Base-by-base conservation (phyloP, 2,113 vertebrate genomes). In the Brachionichthys hirsutus region DNA sequence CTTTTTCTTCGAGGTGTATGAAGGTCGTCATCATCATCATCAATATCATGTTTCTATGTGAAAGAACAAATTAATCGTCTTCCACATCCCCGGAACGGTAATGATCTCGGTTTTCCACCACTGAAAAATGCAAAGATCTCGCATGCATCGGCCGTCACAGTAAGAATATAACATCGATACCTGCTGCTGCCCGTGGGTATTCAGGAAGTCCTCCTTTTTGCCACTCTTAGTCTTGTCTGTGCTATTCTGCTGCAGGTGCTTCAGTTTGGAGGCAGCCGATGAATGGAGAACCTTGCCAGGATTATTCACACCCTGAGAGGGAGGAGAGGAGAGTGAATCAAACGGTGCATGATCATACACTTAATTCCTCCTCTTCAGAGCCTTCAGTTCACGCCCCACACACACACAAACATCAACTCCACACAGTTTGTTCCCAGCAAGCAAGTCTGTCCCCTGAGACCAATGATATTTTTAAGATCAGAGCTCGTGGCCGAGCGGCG, bases 131-230 rank as follows among this genome's bases (percentile, higher is more conserved):
- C 18, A 46, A 17, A 68, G 50, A 50, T 75, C 38, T 54, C 73
- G 35, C 22, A 0, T 12, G 20, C n/a, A 56, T 51, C 50, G 57
- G 17, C 22, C 48, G 36, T 1, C 7, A 40, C n/a, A 34, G 24
- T 4, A 22, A 19, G 18, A 34, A 22, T 13, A 38, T 56, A 41
- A 42, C 42, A 34, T 38, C 4, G 18, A 66, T 94, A 97, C 95
- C 96, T 98, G 97, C 85, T 95, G 95, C 87, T 96, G 95, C 79
- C 94, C 92, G 90, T 95, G 95, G 89, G 89, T 91, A 87, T 94
- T 89, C 87, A 95, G 74, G 89, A 94, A 95, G 59, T 99, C 97
- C 3, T 98, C 92, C 56, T 94, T 89, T 84, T 95, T 98, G 79
- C 91, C 75, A 46, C 92, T 91, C 74, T 97, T 99, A 88, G 85